Conservation (phyloP, 64 coral and sea anemone species). For the Hydrozoanthus tunicans region DNA sequence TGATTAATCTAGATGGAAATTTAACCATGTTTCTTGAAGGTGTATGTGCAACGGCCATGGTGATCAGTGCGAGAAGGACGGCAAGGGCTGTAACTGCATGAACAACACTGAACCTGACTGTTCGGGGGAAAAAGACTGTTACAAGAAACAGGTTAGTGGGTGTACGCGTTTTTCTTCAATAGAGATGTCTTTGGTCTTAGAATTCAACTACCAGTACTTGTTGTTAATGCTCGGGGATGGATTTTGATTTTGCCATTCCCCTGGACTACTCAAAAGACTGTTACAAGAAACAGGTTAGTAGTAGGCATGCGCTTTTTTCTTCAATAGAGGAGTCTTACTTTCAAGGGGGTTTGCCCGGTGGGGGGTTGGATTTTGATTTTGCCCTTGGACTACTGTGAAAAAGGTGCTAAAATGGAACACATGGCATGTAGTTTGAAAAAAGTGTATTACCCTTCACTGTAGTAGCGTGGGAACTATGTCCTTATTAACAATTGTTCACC, state of each 20-base stretch:
- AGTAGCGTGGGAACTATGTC: too few relatives aligned
- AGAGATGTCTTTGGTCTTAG: neutral
- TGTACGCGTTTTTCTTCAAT: neutral
- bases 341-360: too few relatives aligned
- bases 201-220: neutral
- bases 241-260: too few relatives aligned
- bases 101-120: slow-evolving; percentile 39
- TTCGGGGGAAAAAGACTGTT: neutral
- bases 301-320: neutral
- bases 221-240: neutral
- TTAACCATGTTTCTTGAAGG: neutral
- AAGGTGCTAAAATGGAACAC: too few relatives aligned
- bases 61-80: neutral
- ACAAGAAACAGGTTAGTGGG: slow-evolving; percentile 17
- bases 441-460: too few relatives aligned
- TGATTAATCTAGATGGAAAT: too few relatives aligned
- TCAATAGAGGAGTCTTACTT: too few relatives aligned
- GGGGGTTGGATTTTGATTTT: too few relatives aligned
- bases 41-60: slow-evolving; percentile 52
- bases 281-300: slow-evolving; percentile 25
- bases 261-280: neutral
- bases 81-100: slow-evolving; percentile 33
- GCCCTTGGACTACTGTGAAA: too few relatives aligned
- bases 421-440: too few relatives aligned
- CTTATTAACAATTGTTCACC: too few relatives aligned